A percentile compares a stretch with the other conserved stretches of the same genome.
These are phyloP conservation scores for Limnephilus lunatus DNA, from an alignment of 2,888 invertebrate species.

Conservation along the genomic window DNA sequence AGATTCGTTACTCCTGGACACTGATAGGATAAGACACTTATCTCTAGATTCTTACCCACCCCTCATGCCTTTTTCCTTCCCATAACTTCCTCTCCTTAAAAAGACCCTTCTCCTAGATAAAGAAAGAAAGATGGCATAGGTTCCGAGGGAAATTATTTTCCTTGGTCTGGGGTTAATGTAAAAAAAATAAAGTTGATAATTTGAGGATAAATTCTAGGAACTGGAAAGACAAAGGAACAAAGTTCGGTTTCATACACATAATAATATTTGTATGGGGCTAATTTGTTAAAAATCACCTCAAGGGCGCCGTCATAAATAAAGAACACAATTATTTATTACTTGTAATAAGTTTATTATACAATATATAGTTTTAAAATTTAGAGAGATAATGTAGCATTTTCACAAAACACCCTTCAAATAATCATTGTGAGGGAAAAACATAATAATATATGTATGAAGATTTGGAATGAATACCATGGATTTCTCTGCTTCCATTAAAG, in stretches of 20 bases:
- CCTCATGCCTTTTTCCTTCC: too few species aligned
- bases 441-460: neutral
- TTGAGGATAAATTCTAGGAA: neutral
- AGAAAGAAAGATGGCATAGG: too few species aligned
- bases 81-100: too few species aligned
- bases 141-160: too few species aligned
- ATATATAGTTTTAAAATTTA: conserved; percentile 2
- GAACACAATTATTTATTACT: neutral
- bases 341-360: conserved; percentile 2
- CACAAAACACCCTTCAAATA: neutral
- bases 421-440: neutral
- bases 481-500: neutral
- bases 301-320: neutral
- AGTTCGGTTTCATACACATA: too few species aligned
- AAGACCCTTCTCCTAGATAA: too few species aligned
- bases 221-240: neutral
- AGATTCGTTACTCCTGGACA: too few species aligned
- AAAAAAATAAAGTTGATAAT: neutral
- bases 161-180: too few species aligned
- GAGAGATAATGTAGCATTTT: neutral
- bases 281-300: too few species aligned
- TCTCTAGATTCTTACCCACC: too few species aligned
- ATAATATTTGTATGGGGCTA: too few species aligned
- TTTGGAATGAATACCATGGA: neutral
- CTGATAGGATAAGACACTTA: too few species aligned